Evolutionary conservation across 2,113 vertebrate genomes (phyloP), one percentile per base, ranked within the genome.

Genomic region (Hassar affinis): DNA sequence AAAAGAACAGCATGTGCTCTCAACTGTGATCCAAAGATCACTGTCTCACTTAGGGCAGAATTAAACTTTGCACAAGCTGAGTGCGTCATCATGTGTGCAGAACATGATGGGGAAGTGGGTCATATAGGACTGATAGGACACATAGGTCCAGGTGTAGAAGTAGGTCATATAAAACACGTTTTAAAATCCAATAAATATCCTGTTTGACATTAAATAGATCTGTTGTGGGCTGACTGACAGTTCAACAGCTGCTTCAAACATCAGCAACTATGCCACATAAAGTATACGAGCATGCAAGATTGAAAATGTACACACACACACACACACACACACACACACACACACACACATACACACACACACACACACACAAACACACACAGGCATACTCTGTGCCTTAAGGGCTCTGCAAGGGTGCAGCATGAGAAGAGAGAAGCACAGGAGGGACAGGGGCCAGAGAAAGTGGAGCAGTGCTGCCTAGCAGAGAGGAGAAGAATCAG

Each of bases 381-480:
- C 61, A 61, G 18, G n/a, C 18, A n/a, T 12, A 4, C 64, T 25
- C 35, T 69, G 82, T 62, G 59, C 47, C 74, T 54, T 20, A 1
- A 35, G 25, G 59, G 49, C 20, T 77, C 33, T 83, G 59, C 76
- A n/a, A 77, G 57, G 66, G 57, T 79, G 66, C 27, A 66, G 62
- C 49, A 78, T 84, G 17, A 84, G 79, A 86, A 27, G 64, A 80
- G 47, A 72, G 79, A 82, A 49, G 68, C 77, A 83, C 61, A 56
- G 83, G 61, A 77, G 80, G 82, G 88, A 90, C 90, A 90, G 90
- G 91, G 92, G 90, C 92, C 92, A 90, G 84, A 89, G 88, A 93
- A 93, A 93, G 87, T 94, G 88, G 93, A 93, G 91, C 94, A 94
- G 64, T 83, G 30, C 92, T 93, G 93, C 91, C 91, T 91, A 91